Evolutionary conservation across 1,140 invertebrate genomes (phyloP).

Genomic region (Limonius californicus): DNA sequence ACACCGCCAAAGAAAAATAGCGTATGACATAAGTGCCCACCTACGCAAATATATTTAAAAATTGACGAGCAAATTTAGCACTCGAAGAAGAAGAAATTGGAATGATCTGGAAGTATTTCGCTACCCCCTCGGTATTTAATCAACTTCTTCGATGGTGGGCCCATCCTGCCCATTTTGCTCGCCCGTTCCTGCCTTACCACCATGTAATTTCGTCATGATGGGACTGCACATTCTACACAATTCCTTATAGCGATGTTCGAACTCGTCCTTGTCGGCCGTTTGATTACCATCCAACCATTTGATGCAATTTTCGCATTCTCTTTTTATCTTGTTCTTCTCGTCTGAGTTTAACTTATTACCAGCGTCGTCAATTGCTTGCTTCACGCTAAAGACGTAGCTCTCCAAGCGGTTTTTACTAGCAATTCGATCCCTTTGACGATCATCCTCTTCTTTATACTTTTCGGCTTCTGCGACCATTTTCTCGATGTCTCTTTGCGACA

Average conservation of each 20-base stretch:
- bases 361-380: conserved; percentile 39
- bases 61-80: too few species aligned
- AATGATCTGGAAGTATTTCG: too few species aligned
- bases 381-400: conserved; percentile 64
- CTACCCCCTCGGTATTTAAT: too few species aligned
- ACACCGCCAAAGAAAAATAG: too few species aligned
- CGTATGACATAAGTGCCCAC: too few species aligned
- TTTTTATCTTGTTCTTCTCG: conserved; percentile 48
- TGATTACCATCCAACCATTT: conserved; percentile 67
- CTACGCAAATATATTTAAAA: too few species aligned
- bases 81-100: too few species aligned
- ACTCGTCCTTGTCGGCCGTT: conserved; percentile 59
- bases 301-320: conserved; percentile 55
- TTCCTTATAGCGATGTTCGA: conserved; percentile 54
- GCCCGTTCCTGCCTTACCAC: conserved; percentile 17
- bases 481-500: conserved; percentile 54
- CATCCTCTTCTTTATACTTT: conserved; percentile 56
- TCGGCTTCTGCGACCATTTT: conserved; percentile 68
- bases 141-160: conserved; percentile 47
- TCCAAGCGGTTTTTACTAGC: conserved; percentile 65
- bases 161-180: conserved; percentile 31
- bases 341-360: conserved; percentile 37
- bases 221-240: conserved; percentile 49
- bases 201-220: conserved; percentile 53
- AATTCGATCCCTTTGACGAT: conserved; percentile 56